Percentiles rank a stretch among this genome's conserved stretches.
phyloP scores from a whole-genome alignment of 1,140 invertebrate species.

The Leptestheria dahalacensis region DNA sequence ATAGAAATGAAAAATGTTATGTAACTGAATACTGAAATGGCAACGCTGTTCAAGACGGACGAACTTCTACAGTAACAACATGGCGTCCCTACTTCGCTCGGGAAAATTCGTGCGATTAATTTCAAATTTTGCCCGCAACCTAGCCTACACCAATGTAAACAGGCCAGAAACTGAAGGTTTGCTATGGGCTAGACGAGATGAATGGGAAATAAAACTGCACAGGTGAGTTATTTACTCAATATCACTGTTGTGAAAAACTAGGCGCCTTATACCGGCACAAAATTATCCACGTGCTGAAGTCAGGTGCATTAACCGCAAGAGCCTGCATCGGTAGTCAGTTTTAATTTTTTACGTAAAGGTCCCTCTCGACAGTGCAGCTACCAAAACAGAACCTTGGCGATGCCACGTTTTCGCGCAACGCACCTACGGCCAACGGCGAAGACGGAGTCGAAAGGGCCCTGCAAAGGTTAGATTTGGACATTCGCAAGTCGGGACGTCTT shows the following conservation, averaged over 20 bases:
- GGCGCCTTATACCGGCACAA: conserved; percentile 3
- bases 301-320: too few species aligned
- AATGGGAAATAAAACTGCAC: conserved; percentile 30
- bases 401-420: conserved; percentile 26
- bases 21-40: background rate
- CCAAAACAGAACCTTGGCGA: conserved; percentile 22
- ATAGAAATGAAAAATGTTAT: background rate
- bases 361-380: conserved; percentile 13
- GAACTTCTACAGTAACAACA: conserved; percentile 21
- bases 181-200: conserved; percentile 32
- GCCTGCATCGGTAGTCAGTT: background rate
- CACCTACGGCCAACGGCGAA: conserved; percentile 25
- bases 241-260: conserved; percentile 1
- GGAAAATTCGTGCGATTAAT: conserved; percentile 51
- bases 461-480: conserved; percentile 48
- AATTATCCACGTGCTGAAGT: conserved; percentile 14
- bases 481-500: conserved; percentile 47
- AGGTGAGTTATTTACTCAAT: conserved; percentile 12
- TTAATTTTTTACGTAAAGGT: conserved; percentile 1
- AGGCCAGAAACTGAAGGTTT: conserved; percentile 32
- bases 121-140: conserved; percentile 44
- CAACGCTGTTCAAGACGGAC: background rate
- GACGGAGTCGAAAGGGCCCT: conserved; percentile 45
- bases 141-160: conserved; percentile 39
- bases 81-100: conserved; percentile 46